A percentile compares a stretch with the other conserved stretches of the same genome.
Evolutionary conservation across 2,113 vertebrate species (phyloP).

Genomic region (Indri indri): DNA sequence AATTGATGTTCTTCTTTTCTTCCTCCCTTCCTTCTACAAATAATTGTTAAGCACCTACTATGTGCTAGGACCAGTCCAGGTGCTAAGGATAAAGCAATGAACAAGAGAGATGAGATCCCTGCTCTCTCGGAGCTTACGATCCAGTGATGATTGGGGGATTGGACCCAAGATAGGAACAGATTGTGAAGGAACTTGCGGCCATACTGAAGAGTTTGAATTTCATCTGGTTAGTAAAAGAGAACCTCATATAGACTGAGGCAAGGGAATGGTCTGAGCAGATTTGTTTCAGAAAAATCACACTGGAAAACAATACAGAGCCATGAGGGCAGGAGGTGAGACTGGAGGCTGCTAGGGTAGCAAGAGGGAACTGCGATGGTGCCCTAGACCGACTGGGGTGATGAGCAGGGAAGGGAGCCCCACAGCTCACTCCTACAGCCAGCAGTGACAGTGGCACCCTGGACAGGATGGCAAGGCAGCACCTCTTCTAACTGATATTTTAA

Average conservation of each 20-base stretch:
- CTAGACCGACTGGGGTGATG: background rate
- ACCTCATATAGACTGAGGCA: background rate
- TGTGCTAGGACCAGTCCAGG: background rate
- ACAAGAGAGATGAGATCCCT: background rate
- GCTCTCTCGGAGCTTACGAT: background rate
- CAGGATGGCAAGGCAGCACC: background rate
- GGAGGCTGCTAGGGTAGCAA: background rate
- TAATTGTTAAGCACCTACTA: background rate
- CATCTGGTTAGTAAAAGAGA: background rate
- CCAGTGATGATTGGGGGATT: background rate
- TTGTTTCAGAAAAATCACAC: background rate
- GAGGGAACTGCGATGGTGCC: rapidly evolving
- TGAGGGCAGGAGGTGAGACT: background rate
- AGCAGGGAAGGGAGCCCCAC: background rate
- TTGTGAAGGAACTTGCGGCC: background rate
- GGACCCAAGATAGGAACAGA: background rate
- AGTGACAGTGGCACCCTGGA: background rate
- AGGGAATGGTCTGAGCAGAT: background rate
- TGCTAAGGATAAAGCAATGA: background rate
- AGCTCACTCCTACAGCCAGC: background rate
- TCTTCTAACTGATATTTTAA: background rate
- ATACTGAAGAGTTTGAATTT: background rate
- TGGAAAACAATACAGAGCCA: background rate
- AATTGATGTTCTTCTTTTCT: background rate
- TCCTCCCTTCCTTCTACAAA: background rate